Percentiles rank a stretch among this genome's conserved stretches.
Evolutionary conservation across 2,888 invertebrate genomes (phyloP).

Genomic region (Nasonovia ribisnigri): DNA sequence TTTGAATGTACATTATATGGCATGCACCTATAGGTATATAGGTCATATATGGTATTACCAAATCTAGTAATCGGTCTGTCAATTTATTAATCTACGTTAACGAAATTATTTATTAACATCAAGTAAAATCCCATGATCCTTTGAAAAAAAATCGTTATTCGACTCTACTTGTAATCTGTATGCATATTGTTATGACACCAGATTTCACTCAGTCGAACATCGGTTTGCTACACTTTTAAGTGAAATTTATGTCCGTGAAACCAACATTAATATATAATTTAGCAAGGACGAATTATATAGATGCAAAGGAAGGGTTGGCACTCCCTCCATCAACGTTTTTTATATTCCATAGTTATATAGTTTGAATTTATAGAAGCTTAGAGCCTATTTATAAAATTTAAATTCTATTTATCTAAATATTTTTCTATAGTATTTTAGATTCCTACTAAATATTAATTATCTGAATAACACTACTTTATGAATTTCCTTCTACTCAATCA

Average conservation of each 20-base stretch:
- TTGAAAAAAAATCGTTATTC: background rate
- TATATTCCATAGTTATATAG: background rate
- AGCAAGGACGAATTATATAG: background rate
- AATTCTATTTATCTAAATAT: background rate
- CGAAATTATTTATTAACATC: constrained; percentile 26
- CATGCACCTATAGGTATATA: background rate
- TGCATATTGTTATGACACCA: background rate
- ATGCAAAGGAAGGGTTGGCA: background rate
- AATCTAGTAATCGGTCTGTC: background rate
- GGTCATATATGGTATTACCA: background rate
- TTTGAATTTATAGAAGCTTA: background rate
- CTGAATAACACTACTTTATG: background rate
- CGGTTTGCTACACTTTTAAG: background rate
- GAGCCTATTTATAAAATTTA: background rate
- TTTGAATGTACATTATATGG: background rate
- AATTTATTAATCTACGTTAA: constrained; percentile 5
- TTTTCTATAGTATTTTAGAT: background rate
- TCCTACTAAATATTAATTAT: background rate
- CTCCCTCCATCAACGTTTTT: background rate
- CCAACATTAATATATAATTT: background rate
- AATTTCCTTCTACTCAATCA: background rate
- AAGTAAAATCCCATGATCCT: background rate
- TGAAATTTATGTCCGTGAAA: background rate
- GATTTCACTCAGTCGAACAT: background rate
- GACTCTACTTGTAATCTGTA: background rate